phyloP scores from a whole-genome alignment of 2,113 vertebrate species.

The Furnarius figulus region DNA sequence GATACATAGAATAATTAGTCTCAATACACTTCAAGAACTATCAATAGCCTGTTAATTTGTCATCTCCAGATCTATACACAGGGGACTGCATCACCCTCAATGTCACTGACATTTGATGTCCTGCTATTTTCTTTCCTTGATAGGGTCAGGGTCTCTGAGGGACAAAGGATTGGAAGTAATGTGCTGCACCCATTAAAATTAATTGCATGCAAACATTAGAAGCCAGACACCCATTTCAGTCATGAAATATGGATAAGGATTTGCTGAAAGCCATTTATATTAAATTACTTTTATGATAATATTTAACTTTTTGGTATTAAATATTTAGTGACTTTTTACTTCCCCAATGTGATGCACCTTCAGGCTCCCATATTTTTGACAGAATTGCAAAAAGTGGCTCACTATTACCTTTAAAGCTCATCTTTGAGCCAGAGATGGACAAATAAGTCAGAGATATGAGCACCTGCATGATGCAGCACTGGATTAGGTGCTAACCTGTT shows the following conservation, averaged over 20 bases:
- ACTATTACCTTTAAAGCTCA: not conserved
- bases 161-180: slow-evolving; percentile 46
- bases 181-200: slow-evolving; percentile 75
- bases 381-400: not conserved
- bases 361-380: not conserved
- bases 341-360: slow-evolving; percentile 34
- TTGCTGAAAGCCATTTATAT: slow-evolving; percentile 79
- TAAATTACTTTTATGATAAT: slow-evolving; percentile 82
- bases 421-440: not conserved
- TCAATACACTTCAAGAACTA: slow-evolving; percentile 21
- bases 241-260: slow-evolving; percentile 78
- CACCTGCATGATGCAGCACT: not conserved
- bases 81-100: not conserved
- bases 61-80: slow-evolving; percentile 46
- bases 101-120: slow-evolving; percentile 44
- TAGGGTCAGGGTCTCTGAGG: slow-evolving; percentile 17
- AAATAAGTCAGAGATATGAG: not conserved
- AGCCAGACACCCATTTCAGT: slow-evolving; percentile 64
- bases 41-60: slow-evolving; percentile 56
- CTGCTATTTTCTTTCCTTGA: slow-evolving; percentile 53
- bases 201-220: slow-evolving; percentile 77
- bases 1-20: slow-evolving; percentile 29
- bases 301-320: slow-evolving; percentile 78
- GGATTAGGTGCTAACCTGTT: not conserved
- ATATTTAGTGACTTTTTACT: slow-evolving; percentile 72